Base-by-base conservation (phyloP, 2,888 invertebrate genomes). In the Venustoraphidia nigricollis region DNA sequence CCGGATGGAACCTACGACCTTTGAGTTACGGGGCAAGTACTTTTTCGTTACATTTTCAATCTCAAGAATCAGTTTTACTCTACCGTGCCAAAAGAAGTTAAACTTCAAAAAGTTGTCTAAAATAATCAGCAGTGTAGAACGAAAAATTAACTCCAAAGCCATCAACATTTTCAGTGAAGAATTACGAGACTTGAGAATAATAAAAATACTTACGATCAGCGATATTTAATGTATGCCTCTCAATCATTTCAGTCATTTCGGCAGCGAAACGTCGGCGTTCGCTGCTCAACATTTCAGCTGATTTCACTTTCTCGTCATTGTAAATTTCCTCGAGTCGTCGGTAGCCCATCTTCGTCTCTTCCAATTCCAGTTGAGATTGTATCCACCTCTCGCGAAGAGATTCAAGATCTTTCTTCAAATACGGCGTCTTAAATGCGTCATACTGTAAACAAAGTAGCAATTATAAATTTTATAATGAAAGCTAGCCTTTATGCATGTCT, bases 351-450 rank as follows among this genome's bases (percentile, higher is more conserved):
- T 59, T 59, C 39, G 66, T 59, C 55, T 72, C 69, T 55, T 73
- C 71, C 50, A 74, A 61, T 50, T 69, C 66, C 51, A 66, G 55
- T 52, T 68, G 67, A 46, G 69, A 63, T 52, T 66, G 61, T 51
- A 70, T 59, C 57, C 68, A 67, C 50, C 71, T 70, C 42, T 59
- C 59, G 53, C 68, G 67, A 57, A 69, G 67, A 52, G 66, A 69
- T 47, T 71, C 69, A 51, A 70, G 64, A 54, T 75, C 69, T 49
- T 66, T 64, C 59, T 68, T 69, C 45, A 76, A 60, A 40, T 62
- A 60, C 8, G 79, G 77, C 34, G 73, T 71, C 52, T 75, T 69
- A 56, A 77, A 76, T 43, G 76, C 79, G 59, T 77, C 76, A 58
- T 79, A 67, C 77, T 78, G 61, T 8, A 66, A 64, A 53, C 52